phyloP scores from a whole-genome alignment of 2,888 invertebrate genomes.

The Rhopalosiphum nymphaeae region DNA sequence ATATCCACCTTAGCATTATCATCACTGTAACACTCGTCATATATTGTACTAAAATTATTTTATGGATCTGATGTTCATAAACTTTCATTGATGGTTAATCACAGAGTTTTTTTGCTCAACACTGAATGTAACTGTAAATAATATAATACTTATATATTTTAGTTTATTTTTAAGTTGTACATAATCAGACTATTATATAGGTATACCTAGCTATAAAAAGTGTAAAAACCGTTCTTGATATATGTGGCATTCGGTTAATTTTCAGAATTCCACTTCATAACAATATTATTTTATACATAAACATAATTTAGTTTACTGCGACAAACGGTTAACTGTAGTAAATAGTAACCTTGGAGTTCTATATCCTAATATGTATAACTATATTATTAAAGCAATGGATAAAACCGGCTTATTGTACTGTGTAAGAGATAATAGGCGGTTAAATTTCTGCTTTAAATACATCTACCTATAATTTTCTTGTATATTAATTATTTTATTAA shows the following conservation, averaged over 20 bases:
- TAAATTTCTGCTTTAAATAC: not conserved
- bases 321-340: not conserved
- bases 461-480: not conserved
- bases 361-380: not conserved
- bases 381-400: not conserved
- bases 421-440: not conserved
- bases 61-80: not conserved
- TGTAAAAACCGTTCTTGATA: not conserved
- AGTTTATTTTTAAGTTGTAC: not conserved
- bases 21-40: not conserved
- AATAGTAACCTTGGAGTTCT: not conserved
- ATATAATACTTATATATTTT: not conserved
- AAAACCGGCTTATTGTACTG: not conserved
- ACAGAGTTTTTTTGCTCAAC: not conserved
- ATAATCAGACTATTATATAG: not conserved
- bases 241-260: not conserved
- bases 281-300: not conserved
- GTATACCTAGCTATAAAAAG: not conserved
- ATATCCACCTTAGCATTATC: not conserved
- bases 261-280: not conserved
- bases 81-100: not conserved
- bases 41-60: not conserved
- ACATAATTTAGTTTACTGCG: not conserved
- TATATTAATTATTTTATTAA: not conserved
- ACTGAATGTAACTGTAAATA: not conserved